A percentile compares a stretch with the other conserved stretches of the same genome.
These are phyloP conservation scores for Diplosoma virens DNA, from an alignment of 23 tunicate species.

Conservation along the genomic window DNA sequence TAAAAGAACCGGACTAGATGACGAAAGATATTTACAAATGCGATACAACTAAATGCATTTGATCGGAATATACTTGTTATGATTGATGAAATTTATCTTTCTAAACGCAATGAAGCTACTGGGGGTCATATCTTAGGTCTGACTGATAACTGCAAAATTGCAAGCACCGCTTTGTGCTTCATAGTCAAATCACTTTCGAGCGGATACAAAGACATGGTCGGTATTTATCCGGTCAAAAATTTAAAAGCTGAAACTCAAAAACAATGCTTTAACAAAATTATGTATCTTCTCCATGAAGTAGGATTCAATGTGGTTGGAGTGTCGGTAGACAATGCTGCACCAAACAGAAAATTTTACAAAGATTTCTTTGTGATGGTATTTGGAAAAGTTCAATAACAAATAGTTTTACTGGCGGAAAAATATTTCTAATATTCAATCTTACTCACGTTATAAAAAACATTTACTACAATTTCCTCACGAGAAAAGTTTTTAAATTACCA, in stretches of 20 bases:
- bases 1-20: conserved; percentile 1
- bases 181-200: conserved; percentile 5
- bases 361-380: not conserved
- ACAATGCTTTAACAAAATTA: conserved; percentile 17
- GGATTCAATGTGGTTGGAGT: conserved; percentile 5
- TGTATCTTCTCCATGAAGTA: not conserved
- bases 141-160: conserved; percentile 12
- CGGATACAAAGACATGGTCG: not conserved
- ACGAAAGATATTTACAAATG: not conserved
- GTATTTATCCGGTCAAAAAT: conserved; percentile 11
- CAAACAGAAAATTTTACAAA: not conserved
- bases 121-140: conserved; percentile 12
- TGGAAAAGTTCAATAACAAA: not conserved
- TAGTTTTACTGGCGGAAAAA: conserved; percentile 5
- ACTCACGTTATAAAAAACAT: conserved; percentile 13
- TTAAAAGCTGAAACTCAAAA: conserved; percentile 5
- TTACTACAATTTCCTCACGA: not conserved
- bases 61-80: not conserved
- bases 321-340: conserved; percentile 15
- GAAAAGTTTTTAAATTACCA: not conserved
- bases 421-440: conserved; percentile 10
- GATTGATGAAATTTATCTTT: conserved; percentile 11
- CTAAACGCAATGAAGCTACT: conserved; percentile 12
- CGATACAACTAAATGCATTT: conserved; percentile 18
- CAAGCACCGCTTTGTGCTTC: conserved; percentile 13